Evolutionary conservation across 2,797 vertebrate genomes (phyloP).

Genomic region (Chelon labrosus): DNA sequence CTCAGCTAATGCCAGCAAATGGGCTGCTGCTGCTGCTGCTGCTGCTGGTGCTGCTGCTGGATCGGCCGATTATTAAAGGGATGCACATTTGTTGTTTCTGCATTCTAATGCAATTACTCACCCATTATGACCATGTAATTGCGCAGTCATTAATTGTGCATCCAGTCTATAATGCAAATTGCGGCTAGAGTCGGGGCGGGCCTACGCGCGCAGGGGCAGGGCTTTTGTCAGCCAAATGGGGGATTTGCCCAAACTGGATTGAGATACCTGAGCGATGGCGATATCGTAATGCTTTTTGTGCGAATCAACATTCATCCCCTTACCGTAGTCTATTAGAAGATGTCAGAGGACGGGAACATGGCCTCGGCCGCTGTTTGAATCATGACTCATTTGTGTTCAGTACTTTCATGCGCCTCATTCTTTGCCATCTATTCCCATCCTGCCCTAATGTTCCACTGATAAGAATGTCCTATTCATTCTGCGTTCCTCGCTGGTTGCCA

Average conservation of each 20-base stretch:
- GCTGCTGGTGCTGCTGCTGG: slow-evolving; percentile 54
- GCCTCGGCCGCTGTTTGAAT: slow-evolving; percentile 67
- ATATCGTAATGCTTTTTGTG: slow-evolving; percentile 60
- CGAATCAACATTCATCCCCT: slow-evolving; percentile 64
- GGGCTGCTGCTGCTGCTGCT: slow-evolving; percentile 43
- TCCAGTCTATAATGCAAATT: slow-evolving; percentile 50
- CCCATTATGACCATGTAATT: slow-evolving; percentile 80
- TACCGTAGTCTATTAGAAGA: slow-evolving; percentile 61
- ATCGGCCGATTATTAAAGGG: slow-evolving; percentile 70
- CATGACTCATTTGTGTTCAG: slow-evolving; percentile 78
- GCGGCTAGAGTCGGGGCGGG: slow-evolving; percentile 12
- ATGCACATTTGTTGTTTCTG: slow-evolving; percentile 74
- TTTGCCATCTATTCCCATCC: slow-evolving; percentile 70
- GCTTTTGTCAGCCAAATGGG: slow-evolving; percentile 11
- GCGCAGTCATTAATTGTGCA: slow-evolving; percentile 74
- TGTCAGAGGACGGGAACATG: slow-evolving; percentile 72
- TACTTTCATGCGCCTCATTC: slow-evolving; percentile 69
- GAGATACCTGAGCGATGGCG: slow-evolving; percentile 51
- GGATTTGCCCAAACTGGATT: slow-evolving; percentile 45
- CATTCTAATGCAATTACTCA: slow-evolving; percentile 81
- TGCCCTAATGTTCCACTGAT: slow-evolving; percentile 76
- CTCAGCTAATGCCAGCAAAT: slow-evolving; percentile 69
- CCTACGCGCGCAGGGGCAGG: slow-evolving; percentile 2
- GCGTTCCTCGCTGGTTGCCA: slow-evolving; percentile 63
- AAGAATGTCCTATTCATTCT: slow-evolving; percentile 75